Evolutionary conservation across 2,888 invertebrate species (phyloP), one percentile per base, ranked within the genome.

Genomic region (Scaptomyza reducta): DNA sequence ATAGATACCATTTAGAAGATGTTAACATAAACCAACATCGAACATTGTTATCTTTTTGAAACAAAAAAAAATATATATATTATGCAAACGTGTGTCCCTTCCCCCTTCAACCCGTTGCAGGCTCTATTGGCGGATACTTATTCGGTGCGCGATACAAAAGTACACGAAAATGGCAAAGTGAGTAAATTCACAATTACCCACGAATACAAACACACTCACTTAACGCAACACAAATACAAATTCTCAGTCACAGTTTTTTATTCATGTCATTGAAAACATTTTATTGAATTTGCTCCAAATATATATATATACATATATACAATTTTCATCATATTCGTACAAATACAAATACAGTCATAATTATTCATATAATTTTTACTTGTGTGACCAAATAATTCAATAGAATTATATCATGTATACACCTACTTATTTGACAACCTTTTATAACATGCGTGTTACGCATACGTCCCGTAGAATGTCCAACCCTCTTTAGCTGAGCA

Each of bases 161-260:
- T 97, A 74, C 96, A 96, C 93, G 96, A 96, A 93, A 97, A 97
- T 92, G 97, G 97, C 67, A 96, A 96, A 94, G 96, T 97, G 89
- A 92, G 93, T 92, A 90, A 79, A 73, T 74, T 82, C 77, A 70
- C 70, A 72, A 47, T 40, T 59, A 66, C 57, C 60, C 44, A 78
- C 51, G 58, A 55, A 54, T 46, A 58, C 61, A 70, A 35, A 49
- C 45, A 65, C 40, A 61, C n/a, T 41, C 59, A 56, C 22, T 18
- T 14, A 47, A 31, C 18, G 38, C 22, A 22, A 35, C 4, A 33
- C n/a, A 6, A 22, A n/a, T 2, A n/a, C 33, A 49, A 33, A 64
- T 5, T 3, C 33, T 67, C 25, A 64, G 53, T 51, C 42, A 59
- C 25, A 56, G 40, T 51, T 44, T 58, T 44, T 58, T 27, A 50